Percentiles rank a stretch among this genome's conserved stretches.
phyloP scores from a whole-genome alignment of 2,113 vertebrate species.

The Dascyllus trimaculatus region DNA sequence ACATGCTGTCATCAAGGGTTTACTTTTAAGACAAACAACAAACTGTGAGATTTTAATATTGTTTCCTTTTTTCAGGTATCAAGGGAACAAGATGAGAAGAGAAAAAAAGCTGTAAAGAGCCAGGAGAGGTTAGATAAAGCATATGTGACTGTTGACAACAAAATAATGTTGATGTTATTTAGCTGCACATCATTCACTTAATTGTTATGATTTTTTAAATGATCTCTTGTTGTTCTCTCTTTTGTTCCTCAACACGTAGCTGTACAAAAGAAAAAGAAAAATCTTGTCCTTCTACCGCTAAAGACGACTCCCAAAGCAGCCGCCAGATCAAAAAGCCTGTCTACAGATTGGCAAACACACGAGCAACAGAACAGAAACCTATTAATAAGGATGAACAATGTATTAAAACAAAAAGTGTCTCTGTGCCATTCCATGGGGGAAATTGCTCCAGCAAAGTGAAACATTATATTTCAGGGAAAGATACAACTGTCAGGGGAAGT shows the following conservation, averaged over 20 bases:
- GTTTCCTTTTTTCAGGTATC: slow-evolving; percentile 34
- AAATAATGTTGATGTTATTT: background rate
- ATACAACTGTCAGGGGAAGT: background rate
- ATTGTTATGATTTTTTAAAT: background rate
- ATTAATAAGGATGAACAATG: slow-evolving; percentile 12
- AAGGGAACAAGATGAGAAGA: slow-evolving; percentile 19
- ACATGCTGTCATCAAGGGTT: too few relatives aligned
- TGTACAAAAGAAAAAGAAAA: slow-evolving; percentile 8
- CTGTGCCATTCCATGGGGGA: background rate
- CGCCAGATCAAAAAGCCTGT: slow-evolving; percentile 63
- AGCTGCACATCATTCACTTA: background rate
- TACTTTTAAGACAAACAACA: too few relatives aligned
- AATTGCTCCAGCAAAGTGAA: slow-evolving; percentile 28
- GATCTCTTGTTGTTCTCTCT: background rate
- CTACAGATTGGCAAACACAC: slow-evolving; percentile 41
- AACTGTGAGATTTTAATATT: too few relatives aligned
- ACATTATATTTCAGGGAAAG: slow-evolving; percentile 14
- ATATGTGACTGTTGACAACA: background rate
- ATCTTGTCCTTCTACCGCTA: background rate
- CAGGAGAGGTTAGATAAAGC: slow-evolving; percentile 33
- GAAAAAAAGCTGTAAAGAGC: background rate
- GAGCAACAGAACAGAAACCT: slow-evolving; percentile 40
- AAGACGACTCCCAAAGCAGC: slow-evolving; percentile 34
- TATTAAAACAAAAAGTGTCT: slow-evolving; percentile 13
- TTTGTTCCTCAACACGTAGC: slow-evolving; percentile 46